Evolutionary conservation across 2,797 vertebrate genomes (phyloP).

Genomic region (Diplodus sargus): DNA sequence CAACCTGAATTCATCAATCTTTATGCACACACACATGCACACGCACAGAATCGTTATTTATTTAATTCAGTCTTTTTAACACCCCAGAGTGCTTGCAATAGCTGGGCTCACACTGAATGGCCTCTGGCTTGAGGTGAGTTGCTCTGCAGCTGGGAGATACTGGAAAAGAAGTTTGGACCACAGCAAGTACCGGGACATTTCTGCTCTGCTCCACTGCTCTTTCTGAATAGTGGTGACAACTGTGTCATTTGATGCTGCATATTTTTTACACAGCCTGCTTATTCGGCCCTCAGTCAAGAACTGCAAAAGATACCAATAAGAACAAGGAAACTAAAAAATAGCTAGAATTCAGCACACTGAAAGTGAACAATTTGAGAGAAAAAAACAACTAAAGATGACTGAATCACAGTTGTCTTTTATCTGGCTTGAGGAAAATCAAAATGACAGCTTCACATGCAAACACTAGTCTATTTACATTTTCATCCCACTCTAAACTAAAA

Average conservation of each 20-base stretch:
- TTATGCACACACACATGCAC: conserved; percentile 42
- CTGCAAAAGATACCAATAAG: conserved; percentile 30
- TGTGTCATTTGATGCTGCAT: conserved; percentile 4
- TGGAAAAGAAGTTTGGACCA: conserved; percentile 62
- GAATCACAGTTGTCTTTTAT: conserved; percentile 35
- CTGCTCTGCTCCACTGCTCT: conserved; percentile 27
- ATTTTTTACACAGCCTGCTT: conserved; percentile 13
- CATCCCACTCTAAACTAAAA: conserved; percentile 33
- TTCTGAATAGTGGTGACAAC: conserved; percentile 26
- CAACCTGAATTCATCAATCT: conserved; percentile 75
- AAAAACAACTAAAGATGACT: neutral
- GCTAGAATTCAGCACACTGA: conserved; percentile 20
- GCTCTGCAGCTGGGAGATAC: conserved; percentile 62
- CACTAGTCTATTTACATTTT: conserved; percentile 46
- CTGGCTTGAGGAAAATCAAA: conserved; percentile 41
- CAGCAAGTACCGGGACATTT: conserved; percentile 39
- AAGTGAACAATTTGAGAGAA: conserved; percentile 20
- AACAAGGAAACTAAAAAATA: conserved; percentile 20
- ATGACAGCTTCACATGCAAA: conserved; percentile 33
- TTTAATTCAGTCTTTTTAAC: conserved; percentile 67
- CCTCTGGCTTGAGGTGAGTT: conserved; percentile 58
- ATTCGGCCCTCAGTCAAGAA: conserved; percentile 18
- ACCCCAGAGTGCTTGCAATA: conserved; percentile 65
- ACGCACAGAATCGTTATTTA: conserved; percentile 58
- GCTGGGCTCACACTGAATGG: conserved; percentile 65